phyloP scores from a whole-genome alignment of 2,888 invertebrate species.

The Keiferia lycopersicella region DNA sequence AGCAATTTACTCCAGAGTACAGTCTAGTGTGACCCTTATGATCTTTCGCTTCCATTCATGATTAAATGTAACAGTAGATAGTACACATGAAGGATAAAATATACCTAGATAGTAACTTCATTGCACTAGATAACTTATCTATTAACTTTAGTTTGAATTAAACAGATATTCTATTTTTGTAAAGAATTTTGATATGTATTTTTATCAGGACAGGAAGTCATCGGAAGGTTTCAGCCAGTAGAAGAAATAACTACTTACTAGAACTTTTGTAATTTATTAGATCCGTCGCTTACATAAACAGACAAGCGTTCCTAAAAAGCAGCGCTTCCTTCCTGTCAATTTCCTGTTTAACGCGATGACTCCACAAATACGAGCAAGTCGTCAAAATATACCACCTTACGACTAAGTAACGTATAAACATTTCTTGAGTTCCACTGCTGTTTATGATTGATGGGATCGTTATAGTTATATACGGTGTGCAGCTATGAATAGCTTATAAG shows the following conservation, averaged over 20 bases:
- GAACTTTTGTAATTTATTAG: neutral
- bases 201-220: too few relatives aligned
- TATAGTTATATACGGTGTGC: neutral
- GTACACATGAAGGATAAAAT: too few relatives aligned
- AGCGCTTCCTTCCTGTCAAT: constrained; percentile 33
- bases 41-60: neutral
- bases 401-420: neutral
- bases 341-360: constrained; percentile 18
- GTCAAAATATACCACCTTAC: neutral
- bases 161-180: too few relatives aligned
- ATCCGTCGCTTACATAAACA: neutral
- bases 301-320: constrained; percentile 17
- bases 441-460: neutral
- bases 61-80: too few relatives aligned
- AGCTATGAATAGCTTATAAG: neutral
- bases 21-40: neutral
- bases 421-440: neutral
- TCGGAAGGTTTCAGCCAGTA: too few relatives aligned
- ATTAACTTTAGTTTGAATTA: too few relatives aligned
- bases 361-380: constrained; percentile 13
- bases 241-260: too few relatives aligned
- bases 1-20: constrained; percentile 5
- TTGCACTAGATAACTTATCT: too few relatives aligned
- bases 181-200: too few relatives aligned
- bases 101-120: too few relatives aligned